Evolutionary conservation across 2,113 vertebrate species (phyloP), one percentile per base, ranked within the genome.

Genomic region (Cacatua alba): DNA sequence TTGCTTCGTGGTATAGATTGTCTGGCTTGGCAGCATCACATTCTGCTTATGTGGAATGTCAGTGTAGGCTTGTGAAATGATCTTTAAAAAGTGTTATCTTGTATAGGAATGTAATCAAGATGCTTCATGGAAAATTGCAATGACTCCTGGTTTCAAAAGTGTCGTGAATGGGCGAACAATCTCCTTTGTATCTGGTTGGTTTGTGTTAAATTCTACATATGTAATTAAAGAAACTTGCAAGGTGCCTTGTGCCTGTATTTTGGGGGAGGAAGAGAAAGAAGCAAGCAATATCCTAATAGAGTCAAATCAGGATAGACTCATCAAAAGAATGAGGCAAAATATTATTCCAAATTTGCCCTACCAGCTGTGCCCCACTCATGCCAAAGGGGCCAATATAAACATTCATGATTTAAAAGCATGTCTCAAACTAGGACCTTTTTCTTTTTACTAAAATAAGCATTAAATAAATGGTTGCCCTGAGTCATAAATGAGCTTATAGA

Each of bases 41-140:
- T 88, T 88, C 86, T 0, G 3, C 65, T 95, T 68, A 52, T 19
- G 72, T 63, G 80, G 88, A 90, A 94, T 89, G 72, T 91, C 94
- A 96, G 86, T 79, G 90, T 76, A 88, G 94, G 86, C 86, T 96
- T 96, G 79, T 75, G 83, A 95, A 93, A 60, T 49, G 31, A 88
- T 86, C 96, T 93, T 92, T 95, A 82, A 84, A 93, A 96, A 94
- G 90, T 48, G 46, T 20, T 88, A 57, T 84, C 65, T 84, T 82
- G 57, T 80, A 31, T 86, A 91, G 44, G 69, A 91, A 78, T 21
- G 21, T n/a, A 94, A 92, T 88, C 75, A 67, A 90, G 85, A 81
- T 39, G 29, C 63, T 72, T 48, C 57, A 80, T 15, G 39, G 60
- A 84, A 74, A 83, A 92, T 43, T n/a, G 55, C 43, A 52, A 3